Conservation (phyloP, 1,140 invertebrate genomes). For the Oncopodura yosiiana region DNA sequence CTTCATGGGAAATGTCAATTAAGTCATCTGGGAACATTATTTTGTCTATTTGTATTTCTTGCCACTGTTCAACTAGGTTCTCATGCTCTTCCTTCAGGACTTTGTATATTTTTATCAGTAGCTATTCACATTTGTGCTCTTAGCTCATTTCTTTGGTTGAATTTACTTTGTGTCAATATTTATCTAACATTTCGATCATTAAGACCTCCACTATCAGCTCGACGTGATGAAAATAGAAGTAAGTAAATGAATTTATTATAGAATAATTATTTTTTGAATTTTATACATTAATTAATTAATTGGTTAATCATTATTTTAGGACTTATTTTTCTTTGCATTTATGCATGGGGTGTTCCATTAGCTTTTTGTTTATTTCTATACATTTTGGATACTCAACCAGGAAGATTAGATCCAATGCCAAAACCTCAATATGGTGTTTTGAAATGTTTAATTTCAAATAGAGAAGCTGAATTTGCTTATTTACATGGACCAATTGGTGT, state of each 20-base stretch:
- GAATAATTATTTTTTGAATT: no score
- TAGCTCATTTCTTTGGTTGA: conserved; percentile 33
- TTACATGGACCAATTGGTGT: conserved; percentile 71
- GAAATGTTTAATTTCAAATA: conserved; percentile 31
- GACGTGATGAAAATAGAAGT: conserved; percentile 29
- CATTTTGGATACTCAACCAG: conserved; percentile 18
- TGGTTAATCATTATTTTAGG: no score
- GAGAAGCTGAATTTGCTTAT: conserved; percentile 49
- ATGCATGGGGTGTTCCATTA: conserved; percentile 32
- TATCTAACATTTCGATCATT: conserved; percentile 30
- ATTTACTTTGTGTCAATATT: conserved; percentile 34
- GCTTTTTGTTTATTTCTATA: conserved; percentile 31
- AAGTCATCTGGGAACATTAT: conserved; percentile 31
- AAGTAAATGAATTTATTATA: no score
- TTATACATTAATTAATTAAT: no score
- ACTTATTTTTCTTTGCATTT: conserved; percentile 32
- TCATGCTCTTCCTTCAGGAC: conserved; percentile 3
- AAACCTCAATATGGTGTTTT: conserved; percentile 24
- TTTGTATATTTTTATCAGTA: conserved; percentile 29
- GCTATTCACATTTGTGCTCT: conserved; percentile 31
- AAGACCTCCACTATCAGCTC: conserved; percentile 27
- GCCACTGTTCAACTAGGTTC: conserved; percentile 18
- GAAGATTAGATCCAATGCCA: conserved; percentile 30
- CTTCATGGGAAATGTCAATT: conserved; percentile 35
- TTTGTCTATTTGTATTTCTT: conserved; percentile 25